These are phyloP conservation scores for Tachypleus tridentatus DNA, from an alignment of 1,140 invertebrate species.

Conservation along the genomic window DNA sequence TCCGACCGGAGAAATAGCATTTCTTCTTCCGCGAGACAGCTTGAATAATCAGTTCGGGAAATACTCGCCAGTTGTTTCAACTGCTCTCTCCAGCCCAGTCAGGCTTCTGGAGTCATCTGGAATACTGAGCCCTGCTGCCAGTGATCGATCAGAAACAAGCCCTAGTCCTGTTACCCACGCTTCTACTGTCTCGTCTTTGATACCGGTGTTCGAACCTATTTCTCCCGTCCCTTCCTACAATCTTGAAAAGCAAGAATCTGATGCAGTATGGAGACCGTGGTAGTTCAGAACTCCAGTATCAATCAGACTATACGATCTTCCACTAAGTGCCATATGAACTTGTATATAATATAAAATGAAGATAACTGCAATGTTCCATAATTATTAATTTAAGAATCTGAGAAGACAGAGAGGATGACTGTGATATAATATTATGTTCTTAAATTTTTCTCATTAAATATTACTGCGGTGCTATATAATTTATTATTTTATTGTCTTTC, in stretches of 20 bases:
- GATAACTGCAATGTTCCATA: too few species aligned
- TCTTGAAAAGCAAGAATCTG: neutral
- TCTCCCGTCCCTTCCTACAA: neutral
- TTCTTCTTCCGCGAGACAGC: conserved; percentile 42
- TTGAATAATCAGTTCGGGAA: conserved; percentile 7
- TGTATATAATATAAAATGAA: too few species aligned
- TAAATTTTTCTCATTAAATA: too few species aligned
- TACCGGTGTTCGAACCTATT: neutral
- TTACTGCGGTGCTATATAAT: too few species aligned
- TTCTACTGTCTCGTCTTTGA: neutral
- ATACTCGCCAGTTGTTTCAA: conserved; percentile 1
- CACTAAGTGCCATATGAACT: too few species aligned
- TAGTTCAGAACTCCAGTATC: neutral
- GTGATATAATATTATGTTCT: too few species aligned
- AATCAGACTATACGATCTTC: too few species aligned
- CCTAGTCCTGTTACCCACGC: conserved; percentile 2
- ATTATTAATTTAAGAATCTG: too few species aligned
- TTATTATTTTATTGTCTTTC: too few species aligned
- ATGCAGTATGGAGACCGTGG: neutral
- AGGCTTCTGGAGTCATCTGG: conserved; percentile 22
- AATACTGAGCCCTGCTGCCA: conserved; percentile 21
- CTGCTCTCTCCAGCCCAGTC: conserved; percentile 6
- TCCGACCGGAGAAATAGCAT: conserved; percentile 47
- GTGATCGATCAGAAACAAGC: conserved; percentile 17
- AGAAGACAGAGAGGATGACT: too few species aligned